Evolutionary conservation across 2,888 invertebrate species (phyloP), one percentile per base, ranked within the genome.

Genomic region (Callinectes sapidus): DNA sequence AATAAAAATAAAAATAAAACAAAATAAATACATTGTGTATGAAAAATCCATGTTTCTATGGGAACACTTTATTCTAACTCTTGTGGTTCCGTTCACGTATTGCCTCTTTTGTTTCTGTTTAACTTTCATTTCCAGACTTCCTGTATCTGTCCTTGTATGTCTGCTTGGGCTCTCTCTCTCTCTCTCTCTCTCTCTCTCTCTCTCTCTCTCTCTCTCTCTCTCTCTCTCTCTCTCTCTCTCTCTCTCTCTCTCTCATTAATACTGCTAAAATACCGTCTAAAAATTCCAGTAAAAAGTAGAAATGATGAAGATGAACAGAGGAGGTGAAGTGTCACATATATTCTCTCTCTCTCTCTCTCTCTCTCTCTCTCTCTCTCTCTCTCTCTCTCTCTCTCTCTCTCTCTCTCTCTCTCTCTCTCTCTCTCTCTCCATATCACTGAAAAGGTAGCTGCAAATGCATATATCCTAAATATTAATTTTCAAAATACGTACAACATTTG

Each of bases 371-470:
- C 32, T 81, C 81, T 81, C 35, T 81, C 35, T 81, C 81, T 35
- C 35, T 81, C n/a, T n/a, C 81, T 81, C 81, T 35, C 35, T 35
- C 81, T n/a, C 16, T 32, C 77, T 23, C 23, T 32, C 77, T 23
- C 32, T 77, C 77, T 77, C 77, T 32, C 77, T 77, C 77, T 32
- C 77, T 77, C 77, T 77, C 77, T 32, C 32, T 32, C 77, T 77
- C 32, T 32, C 28, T 77, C 77, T 77, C 32, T 32, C 23, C 16
- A 8, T 23, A 5, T 2, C 23, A 6, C 55, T 55, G 3, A 2
- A 55, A 55, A 55, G 55, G 10, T 3, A 55, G 55, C 18, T n/a
- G 28, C 23, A 71, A 71, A n/a, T n/a, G 23, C 28, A 18, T 6
- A 8, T 61, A 71, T 23, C 5, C 6, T 6, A 8, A 71, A 71